Evolutionary conservation across 2,888 invertebrate genomes (phyloP).

Genomic region (Sarcophaga subvicina): DNA sequence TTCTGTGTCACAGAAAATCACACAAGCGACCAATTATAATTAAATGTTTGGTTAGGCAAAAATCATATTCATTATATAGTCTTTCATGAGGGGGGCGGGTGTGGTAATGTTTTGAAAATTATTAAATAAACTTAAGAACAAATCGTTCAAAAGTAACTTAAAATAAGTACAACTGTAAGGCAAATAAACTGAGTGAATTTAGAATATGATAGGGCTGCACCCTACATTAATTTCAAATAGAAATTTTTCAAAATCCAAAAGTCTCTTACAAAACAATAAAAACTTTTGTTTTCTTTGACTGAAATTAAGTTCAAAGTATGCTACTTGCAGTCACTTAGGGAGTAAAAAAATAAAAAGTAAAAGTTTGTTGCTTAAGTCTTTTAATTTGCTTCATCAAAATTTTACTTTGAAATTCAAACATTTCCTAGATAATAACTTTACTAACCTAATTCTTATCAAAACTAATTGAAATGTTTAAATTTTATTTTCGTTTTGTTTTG

Average conservation of each 20-base stretch:
- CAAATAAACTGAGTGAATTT: background rate
- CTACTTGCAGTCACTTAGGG: background rate
- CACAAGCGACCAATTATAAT: slow-evolving; percentile 79
- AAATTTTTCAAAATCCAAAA: too few species aligned
- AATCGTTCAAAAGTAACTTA: background rate
- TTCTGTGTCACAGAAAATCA: slow-evolving; percentile 81
- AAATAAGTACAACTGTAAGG: too few species aligned
- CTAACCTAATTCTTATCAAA: slow-evolving; percentile 59
- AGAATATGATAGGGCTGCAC: background rate
- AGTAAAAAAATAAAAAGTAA: slow-evolving; percentile 33
- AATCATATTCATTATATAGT: background rate
- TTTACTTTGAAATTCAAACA: background rate
- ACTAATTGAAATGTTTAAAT: slow-evolving; percentile 47
- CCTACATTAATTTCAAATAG: too few species aligned
- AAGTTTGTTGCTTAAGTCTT: slow-evolving; percentile 57
- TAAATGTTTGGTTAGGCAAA: slow-evolving; percentile 69
- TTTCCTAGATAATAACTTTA: slow-evolving; percentile 30
- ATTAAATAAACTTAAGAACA: slow-evolving; percentile 27
- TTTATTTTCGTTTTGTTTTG: background rate
- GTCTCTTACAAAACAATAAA: too few species aligned
- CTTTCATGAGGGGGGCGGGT: too few species aligned
- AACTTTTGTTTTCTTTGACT: too few species aligned
- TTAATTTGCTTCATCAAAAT: background rate
- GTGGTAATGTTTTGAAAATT: background rate
- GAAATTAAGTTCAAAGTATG: too few species aligned